Evolutionary conservation across 2,113 vertebrate species (phyloP).

Genomic region (Oxyura jamaicensis): DNA sequence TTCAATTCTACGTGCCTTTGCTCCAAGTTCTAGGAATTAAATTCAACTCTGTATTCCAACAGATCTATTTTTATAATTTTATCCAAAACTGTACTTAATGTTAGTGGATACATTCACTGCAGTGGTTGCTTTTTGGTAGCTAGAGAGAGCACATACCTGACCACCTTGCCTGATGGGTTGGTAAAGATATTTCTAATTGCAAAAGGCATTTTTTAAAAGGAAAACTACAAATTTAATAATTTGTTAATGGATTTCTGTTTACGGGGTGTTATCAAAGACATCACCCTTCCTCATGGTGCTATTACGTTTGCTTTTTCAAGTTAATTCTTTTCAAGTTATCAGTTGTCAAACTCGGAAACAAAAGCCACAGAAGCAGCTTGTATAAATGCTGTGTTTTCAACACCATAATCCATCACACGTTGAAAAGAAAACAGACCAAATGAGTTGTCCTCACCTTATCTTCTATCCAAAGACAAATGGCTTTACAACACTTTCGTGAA

Average conservation of each 20-base stretch:
- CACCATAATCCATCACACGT: accelerated
- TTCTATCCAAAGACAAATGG: background rate
- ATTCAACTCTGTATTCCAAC: background rate
- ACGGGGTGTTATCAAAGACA: background rate
- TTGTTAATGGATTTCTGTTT: slow-evolving; percentile 4
- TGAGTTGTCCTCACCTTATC: background rate
- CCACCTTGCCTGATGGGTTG: background rate
- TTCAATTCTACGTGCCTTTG: background rate
- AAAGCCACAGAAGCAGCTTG: background rate
- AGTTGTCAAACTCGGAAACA: background rate
- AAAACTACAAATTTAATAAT: background rate
- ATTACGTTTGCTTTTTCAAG: background rate
- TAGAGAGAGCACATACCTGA: background rate
- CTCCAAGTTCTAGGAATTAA: background rate
- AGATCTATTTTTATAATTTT: background rate
- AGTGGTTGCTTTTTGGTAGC: background rate
- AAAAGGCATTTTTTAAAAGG: background rate
- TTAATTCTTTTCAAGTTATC: background rate
- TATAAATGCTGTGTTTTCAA: background rate
- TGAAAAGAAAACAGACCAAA: background rate
- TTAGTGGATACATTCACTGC: background rate
- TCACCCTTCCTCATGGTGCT: slow-evolving; percentile 43
- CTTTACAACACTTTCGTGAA: background rate
- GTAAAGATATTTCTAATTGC: background rate
- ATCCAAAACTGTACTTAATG: background rate